These are phyloP conservation scores for Parazoanthus swiftii DNA, from an alignment of 92 coral and sea anemone species.

Conservation along the genomic window DNA sequence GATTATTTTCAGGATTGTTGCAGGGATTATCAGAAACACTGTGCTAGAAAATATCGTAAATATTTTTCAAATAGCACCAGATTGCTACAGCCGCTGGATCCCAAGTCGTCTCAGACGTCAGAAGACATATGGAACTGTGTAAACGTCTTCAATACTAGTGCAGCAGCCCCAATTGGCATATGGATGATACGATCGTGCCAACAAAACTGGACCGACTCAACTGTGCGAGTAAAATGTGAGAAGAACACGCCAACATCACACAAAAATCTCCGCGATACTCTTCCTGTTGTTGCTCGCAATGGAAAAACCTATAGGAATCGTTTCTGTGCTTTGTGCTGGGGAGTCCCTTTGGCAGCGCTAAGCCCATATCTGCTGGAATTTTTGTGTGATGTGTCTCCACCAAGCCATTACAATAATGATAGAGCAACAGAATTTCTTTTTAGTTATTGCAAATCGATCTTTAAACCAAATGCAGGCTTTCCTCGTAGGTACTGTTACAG, in stretches of 20 bases:
- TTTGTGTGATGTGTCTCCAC: constrained; percentile 32
- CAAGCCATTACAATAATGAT: neutral
- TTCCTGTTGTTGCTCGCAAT: constrained; percentile 32
- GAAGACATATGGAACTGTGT: neutral
- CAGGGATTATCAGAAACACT: neutral
- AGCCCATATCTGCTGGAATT: neutral
- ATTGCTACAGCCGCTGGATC: neutral
- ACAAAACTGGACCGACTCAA: neutral
- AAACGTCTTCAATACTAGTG: neutral
- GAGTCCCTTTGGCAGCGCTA: neutral
- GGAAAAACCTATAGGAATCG: constrained; percentile 41
- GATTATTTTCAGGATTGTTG: constrained; percentile 12
- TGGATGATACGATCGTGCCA: constrained; percentile 45
- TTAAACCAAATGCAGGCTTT: neutral
- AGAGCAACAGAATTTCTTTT: constrained; percentile 18
- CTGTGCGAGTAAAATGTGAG: neutral
- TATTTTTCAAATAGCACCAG: neutral
- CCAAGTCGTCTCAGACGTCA: neutral
- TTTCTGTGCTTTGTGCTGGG: constrained; percentile 41
- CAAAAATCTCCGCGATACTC: constrained; percentile 15
- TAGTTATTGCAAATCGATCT: neutral
- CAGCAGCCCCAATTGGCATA: neutral
- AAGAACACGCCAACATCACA: neutral
- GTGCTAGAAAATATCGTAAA: neutral
- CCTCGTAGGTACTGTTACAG: constrained; percentile 13